These are phyloP conservation scores for Netelia inedita DNA, from an alignment of 2,888 invertebrate species.

Conservation along the genomic window DNA sequence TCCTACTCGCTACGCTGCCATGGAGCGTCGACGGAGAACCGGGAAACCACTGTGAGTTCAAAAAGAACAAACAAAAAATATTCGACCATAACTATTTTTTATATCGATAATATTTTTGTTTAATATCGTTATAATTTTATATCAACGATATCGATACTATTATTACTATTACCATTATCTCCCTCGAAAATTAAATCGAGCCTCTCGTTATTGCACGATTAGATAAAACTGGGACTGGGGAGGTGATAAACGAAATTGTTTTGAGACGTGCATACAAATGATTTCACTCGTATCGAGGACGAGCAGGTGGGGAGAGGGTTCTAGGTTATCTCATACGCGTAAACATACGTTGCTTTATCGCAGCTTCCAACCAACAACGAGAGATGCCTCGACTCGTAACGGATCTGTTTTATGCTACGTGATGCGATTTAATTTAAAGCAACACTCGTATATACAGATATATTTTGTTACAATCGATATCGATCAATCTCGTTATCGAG, in stretches of 20 bases:
- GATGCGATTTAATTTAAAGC: conserved; percentile 15
- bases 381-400: conserved; percentile 2
- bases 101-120: neutral
- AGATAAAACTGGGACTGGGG: neutral
- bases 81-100: neutral
- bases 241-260: neutral
- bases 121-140: too few species aligned
- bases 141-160: neutral
- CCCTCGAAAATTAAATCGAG: too few species aligned
- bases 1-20: conserved; percentile 71
- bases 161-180: neutral
- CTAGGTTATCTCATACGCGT: neutral
- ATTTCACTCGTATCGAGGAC: neutral
- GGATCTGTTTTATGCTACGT: conserved; percentile 3
- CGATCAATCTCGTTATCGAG: neutral
- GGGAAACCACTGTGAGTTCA: conserved; percentile 80
- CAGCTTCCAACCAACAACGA: neutral
- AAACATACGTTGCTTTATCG: neutral
- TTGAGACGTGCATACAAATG: conserved; percentile 3
- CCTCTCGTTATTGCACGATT: neutral
- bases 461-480: neutral
- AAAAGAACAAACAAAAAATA: neutral
- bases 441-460: neutral
- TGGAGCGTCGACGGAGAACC: conserved; percentile 76
- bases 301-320: neutral